Conservation (phyloP, 2,113 vertebrate species). For the Taurulus bubalis region DNA sequence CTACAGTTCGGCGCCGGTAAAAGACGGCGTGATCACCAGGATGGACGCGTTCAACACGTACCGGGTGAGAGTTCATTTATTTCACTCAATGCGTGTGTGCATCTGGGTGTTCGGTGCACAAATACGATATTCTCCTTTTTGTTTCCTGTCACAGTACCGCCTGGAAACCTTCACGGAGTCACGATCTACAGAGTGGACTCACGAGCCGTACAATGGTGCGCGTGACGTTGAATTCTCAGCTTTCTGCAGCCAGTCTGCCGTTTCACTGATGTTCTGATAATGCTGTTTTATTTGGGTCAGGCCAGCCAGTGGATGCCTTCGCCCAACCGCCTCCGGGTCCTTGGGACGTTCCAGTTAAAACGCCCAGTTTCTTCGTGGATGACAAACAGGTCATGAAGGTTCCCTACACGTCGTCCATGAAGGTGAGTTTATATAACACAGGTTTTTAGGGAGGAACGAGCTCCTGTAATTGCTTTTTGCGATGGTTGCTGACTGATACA, state of each 20-base stretch:
- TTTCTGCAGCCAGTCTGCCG: neutral
- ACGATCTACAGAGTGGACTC: conserved; percentile 70
- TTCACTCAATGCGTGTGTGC: neutral
- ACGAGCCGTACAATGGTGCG: conserved; percentile 58
- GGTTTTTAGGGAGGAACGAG: neutral
- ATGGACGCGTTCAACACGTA: conserved; percentile 79
- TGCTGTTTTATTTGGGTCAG: conserved; percentile 65
- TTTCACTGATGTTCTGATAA: neutral
- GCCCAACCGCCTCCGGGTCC: conserved; percentile 76
- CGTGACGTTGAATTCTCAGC: neutral
- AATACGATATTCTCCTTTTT: neutral
- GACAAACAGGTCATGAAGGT: conserved; percentile 73
- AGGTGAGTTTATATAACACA: conserved; percentile 68
- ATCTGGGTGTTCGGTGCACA: neutral
- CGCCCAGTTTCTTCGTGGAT: conserved; percentile 76
- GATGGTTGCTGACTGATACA: conserved; percentile 7
- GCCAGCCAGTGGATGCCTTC: conserved; percentile 76
- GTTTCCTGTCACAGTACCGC: conserved; percentile 63
- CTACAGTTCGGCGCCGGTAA: conserved; percentile 70
- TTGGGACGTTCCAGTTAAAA: conserved; percentile 78
- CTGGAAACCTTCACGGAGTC: conserved; percentile 81
- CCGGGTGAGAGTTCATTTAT: conserved; percentile 63
- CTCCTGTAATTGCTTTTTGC: neutral
- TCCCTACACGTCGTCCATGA: conserved; percentile 82
- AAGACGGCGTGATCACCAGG: conserved; percentile 73